Evolutionary conservation across 2,113 vertebrate genomes (phyloP).

Genomic region (Vulpes vulpes): DNA sequence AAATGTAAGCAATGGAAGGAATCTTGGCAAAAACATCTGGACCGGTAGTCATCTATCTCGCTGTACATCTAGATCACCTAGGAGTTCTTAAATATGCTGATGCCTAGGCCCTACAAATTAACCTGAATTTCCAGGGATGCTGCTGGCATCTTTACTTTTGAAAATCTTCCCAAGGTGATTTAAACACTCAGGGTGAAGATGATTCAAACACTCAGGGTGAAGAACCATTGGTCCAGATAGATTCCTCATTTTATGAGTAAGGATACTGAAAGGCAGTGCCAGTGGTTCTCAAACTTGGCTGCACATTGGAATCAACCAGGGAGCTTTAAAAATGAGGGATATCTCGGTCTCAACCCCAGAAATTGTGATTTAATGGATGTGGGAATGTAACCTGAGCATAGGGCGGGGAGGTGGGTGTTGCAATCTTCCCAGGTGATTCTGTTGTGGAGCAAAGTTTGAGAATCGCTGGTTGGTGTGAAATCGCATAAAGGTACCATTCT

Average conservation of each 20-base stretch:
- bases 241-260: not conserved
- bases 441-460: not conserved
- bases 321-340: not conserved
- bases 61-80: not conserved
- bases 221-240: not conserved
- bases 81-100: not conserved
- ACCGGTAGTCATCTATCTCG: not conserved
- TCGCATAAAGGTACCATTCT: not conserved
- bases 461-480: not conserved
- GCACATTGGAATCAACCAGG: not conserved
- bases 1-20: not conserved
- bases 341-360: not conserved
- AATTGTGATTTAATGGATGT: not conserved
- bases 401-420: not conserved
- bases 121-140: not conserved
- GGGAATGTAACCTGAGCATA: not conserved
- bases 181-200: not conserved
- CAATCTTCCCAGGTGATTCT: not conserved
- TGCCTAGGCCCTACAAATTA: not conserved
- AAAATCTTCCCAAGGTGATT: not conserved
- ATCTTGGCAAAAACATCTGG: not conserved
- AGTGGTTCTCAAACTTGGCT: not conserved
- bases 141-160: not conserved
- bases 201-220: not conserved
- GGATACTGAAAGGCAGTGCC: not conserved